Base-by-base conservation (phyloP, 2,113 vertebrate genomes). In the Salvator merianae region DNA sequence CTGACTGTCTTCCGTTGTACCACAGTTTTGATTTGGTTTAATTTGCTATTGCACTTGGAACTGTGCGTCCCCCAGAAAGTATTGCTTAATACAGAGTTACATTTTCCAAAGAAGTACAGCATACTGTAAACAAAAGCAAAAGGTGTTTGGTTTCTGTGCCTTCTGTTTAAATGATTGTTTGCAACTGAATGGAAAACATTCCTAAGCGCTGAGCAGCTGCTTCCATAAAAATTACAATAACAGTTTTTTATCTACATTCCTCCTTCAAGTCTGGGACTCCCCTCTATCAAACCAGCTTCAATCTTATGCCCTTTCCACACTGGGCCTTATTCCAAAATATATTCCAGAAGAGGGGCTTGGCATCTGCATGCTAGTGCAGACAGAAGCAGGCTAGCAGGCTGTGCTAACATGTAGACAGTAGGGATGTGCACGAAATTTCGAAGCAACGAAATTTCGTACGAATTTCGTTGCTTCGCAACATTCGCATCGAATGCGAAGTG, bases 81-180 rank as follows among this genome's bases (percentile, higher is more conserved):
- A 86, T 90, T 94, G 71, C 59, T 91, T 34, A 62, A 76, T 74
- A 34, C 32, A 72, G 84, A 10, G 20, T 72, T n/a, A 77, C 50
- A 75, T 86, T 75, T 84, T 70, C 13, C 73, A 74, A 77, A 43
- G 75, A 68, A 78, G 40, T 5, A 0, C 72, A 84, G 85, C 81
- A 40, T 63, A 43, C 69, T 87, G 68, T 1, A 0, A 87, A 73
- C 62, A 55, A 86, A 84, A 55, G 30, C 76, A 82, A 81, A 78
- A 74, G 50, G 66, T 82, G 74, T 76, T 71, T 90, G 65, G 72
- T 84, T 84, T 89, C 88, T 12, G 0, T 84, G 75, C 81, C 66
- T 93, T 91, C 77, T 88, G 75, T 81, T 91, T 91, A 90, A 90
- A 82, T 86, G 80, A 90, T 89, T 59, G 86, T 89, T 93, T 24